Base-by-base conservation (phyloP, 1,140 invertebrate species). In the Oncopodura yosiiana region DNA sequence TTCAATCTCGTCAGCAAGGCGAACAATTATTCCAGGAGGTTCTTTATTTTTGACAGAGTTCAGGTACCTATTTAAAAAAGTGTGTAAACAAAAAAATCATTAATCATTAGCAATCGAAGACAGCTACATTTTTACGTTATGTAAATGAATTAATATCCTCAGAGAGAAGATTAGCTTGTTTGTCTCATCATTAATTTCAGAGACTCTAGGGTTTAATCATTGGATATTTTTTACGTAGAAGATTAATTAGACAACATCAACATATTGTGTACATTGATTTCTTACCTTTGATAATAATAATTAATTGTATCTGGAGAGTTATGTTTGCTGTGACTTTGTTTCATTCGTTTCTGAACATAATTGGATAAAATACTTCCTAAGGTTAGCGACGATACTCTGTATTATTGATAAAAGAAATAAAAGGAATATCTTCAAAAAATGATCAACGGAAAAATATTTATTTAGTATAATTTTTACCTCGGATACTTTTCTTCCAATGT, bases 11-110 rank as follows among this genome's bases (percentile, higher is more conserved):
- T 73, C 67, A 6, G 81, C 73, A 53, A 83, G 70, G 49, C 72
- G 68, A 11, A 83, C 56, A 3, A 86, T 68, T 36, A 82, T 73
- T 42, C 74, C 76, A 49, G 71, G 66, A 36, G 66, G 66, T 51
- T 69, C 68, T 11, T 70, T 66, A n/a, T 32, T 39, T 24, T 63
- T 34, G 3, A 69, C 49, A 9, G 56, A 61, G 42, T 63, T 34
- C 9, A 49, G 18, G 50, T 65, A 70, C 30, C 68, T 70, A 36
- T 21, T 51, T 42, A 30, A 39, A 30, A 37, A 42, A 44, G 43
- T 19, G 44, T 37, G 30, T 41, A 38, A 54, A 27, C 18, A 41
- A 11, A 9, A 16, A 6, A 21, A 44, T 21, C 19, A n/a, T 9
- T n/a, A n/a, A 9, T 8, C 8, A 34, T 34, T 9, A 8, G n/a